Percentiles rank a stretch among this genome's conserved stretches.
Evolutionary conservation across 2,113 vertebrate genomes (phyloP).

Genomic region (Kryptolebias marmoratus): DNA sequence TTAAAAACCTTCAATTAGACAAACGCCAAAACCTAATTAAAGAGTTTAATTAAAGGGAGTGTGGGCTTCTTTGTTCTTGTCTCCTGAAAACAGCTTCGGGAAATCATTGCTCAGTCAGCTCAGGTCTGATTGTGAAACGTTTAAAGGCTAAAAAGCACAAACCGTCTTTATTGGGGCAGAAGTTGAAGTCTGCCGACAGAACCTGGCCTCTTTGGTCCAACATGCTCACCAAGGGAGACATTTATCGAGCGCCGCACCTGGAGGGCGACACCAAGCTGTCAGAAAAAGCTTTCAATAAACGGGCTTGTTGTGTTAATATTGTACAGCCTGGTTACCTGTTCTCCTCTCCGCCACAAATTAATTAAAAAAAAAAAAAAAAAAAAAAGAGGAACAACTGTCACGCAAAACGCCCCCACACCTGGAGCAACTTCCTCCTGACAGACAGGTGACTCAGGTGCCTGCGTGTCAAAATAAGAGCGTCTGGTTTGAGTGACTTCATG

Average conservation of each 20-base stretch:
- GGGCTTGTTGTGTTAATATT: not conserved
- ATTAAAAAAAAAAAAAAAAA: not conserved
- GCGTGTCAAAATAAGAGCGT: slow-evolving; percentile 16
- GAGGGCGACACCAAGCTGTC: not conserved
- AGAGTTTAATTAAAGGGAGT: no score
- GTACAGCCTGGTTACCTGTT: not conserved
- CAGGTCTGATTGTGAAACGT: no score
- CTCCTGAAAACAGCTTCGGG: no score
- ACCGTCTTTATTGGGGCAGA: slow-evolving; percentile 1
- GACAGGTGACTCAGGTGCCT: not conserved
- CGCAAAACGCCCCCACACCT: not conserved
- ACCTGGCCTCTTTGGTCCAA: slow-evolving; percentile 18
- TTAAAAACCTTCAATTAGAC: no score
- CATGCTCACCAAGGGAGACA: slow-evolving; percentile 17
- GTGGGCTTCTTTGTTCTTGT: no score
- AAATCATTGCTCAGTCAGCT: no score
- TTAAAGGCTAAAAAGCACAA: not conserved
- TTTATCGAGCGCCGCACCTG: not conserved
- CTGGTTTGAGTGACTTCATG: no score
- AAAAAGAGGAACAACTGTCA: slow-evolving; percentile 25
- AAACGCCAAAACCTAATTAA: no score
- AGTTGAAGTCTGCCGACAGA: not conserved
- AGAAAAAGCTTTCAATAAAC: not conserved
- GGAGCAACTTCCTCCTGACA: slow-evolving; percentile 36
- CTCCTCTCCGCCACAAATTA: no score